phyloP scores from a whole-genome alignment of 2,113 vertebrate genomes.

The Oceanites oceanicus region DNA sequence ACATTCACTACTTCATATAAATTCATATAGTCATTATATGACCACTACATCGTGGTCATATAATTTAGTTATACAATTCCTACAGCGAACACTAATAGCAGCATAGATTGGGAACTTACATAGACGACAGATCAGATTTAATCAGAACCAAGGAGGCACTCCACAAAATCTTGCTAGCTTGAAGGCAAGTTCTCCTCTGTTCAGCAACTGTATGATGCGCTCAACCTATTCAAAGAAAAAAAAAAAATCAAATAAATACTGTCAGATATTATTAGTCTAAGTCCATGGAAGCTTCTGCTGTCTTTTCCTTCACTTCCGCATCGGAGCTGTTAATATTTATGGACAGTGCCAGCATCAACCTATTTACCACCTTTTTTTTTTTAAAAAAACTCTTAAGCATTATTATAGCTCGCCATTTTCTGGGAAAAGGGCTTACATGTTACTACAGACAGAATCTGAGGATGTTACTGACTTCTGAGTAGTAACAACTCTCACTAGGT shows the following conservation, averaged over 20 bases:
- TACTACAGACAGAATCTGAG: neutral
- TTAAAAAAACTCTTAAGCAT: neutral
- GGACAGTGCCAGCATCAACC: neutral
- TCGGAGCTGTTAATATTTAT: neutral
- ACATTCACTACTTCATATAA: neutral
- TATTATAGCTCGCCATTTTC: neutral
- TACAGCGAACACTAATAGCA: neutral
- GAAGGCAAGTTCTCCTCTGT: constrained; percentile 69
- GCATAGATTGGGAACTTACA: constrained; percentile 63
- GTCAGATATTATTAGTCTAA: neutral
- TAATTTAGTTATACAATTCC: neutral
- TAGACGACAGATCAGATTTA: constrained; percentile 67
- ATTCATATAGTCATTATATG: neutral
- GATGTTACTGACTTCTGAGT: neutral
- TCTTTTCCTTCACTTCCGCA: neutral
- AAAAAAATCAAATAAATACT: neutral
- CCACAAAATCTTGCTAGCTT: constrained; percentile 77
- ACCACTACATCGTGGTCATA: neutral
- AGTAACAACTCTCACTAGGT: neutral
- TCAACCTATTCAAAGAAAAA: constrained; percentile 62
- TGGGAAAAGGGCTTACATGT: neutral
- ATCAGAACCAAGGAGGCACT: constrained; percentile 65
- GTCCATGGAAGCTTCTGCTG: neutral
- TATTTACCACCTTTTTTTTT: neutral
- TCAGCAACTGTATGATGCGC: constrained; percentile 64